These are phyloP conservation scores for Diuraphis noxia DNA, from an alignment of 1,140 invertebrate species.

Conservation along the genomic window DNA sequence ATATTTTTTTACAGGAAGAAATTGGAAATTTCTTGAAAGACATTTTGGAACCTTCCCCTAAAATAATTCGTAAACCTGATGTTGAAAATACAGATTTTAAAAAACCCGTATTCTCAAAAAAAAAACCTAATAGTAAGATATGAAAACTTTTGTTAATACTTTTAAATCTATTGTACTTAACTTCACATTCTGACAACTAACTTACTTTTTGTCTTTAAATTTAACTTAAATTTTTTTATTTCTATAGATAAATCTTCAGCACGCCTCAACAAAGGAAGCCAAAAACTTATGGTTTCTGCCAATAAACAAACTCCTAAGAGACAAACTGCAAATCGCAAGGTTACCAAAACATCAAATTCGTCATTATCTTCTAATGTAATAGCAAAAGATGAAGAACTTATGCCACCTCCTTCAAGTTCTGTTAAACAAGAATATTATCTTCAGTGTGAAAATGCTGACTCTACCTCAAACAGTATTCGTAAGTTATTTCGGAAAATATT, in stretches of 20 bases:
- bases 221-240: not conserved
- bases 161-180: not conserved
- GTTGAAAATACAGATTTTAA: constrained; percentile 43
- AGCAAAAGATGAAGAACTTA: constrained; percentile 45
- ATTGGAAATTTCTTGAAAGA: constrained; percentile 48
- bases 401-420: constrained; percentile 37
- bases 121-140: constrained; percentile 30
- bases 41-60: constrained; percentile 33
- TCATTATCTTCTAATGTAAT: not conserved
- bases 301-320: constrained; percentile 12
- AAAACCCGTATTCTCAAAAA: constrained; percentile 38
- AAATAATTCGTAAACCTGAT: constrained; percentile 37
- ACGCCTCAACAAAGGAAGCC: constrained; percentile 27
- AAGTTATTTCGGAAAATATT: constrained; percentile 17
- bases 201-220: not conserved
- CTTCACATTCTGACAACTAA: not conserved
- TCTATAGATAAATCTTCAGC: constrained; percentile 17
- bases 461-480: not conserved
- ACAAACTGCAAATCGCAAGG: not conserved
- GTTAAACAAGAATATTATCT: not conserved
- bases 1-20: constrained; percentile 26
- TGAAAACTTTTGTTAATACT: not conserved
- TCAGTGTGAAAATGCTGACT: constrained; percentile 11
- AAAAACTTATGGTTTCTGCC: not conserved
- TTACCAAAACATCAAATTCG: constrained; percentile 6